Evolutionary conservation across 1,140 invertebrate genomes (phyloP), one percentile per base, ranked within the genome.

Genomic region (Ganaspis sp.): DNA sequence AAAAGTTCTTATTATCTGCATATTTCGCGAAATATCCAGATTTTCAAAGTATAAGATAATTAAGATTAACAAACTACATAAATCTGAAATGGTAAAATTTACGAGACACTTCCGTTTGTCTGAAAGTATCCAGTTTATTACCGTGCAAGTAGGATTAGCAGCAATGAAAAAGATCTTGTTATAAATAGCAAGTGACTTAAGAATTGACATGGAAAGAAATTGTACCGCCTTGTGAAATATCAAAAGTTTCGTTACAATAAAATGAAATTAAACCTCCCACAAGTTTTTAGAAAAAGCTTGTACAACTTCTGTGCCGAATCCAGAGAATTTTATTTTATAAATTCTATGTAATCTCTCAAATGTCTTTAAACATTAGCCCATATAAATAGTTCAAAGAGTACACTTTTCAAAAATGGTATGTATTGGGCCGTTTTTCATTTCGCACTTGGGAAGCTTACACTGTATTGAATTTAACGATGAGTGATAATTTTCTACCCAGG

Each of bases 31-130:
- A 49, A 49, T n/a, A 8, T 49, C 45, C 19, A 17, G 45, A 8
- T 49, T 49, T 17, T 4, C 19, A n/a, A 17, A 9, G 53, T 21
- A 23, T 54, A 21, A 54, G n/a, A 54, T 54, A 54, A 54, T 23
- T 19, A 54, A 23, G 21, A 54, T 54, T 23, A 54, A 21, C 17
- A 54, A 54, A 54, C 53, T 54, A 54, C 6, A 54, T 23, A 54
- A 54, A 21, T 58, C 21, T 58, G 21, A 15, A 26, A 26, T 64
- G 23, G 23, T n/a, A 64, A 26, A 64, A 12, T 64, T 64, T 64
- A 64, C 58, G 54, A 64, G 54, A 64, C 12, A 29, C 58, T 64
- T 64, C 58, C 58, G 58, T 64, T 64, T 64, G 26, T 64, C 23
- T 29, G 23, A 64, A 64, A 29, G 1, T 29, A 64, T 26, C 54